Base-by-base conservation (phyloP, 2,888 invertebrate species). In the Drosophila dives region DNA sequence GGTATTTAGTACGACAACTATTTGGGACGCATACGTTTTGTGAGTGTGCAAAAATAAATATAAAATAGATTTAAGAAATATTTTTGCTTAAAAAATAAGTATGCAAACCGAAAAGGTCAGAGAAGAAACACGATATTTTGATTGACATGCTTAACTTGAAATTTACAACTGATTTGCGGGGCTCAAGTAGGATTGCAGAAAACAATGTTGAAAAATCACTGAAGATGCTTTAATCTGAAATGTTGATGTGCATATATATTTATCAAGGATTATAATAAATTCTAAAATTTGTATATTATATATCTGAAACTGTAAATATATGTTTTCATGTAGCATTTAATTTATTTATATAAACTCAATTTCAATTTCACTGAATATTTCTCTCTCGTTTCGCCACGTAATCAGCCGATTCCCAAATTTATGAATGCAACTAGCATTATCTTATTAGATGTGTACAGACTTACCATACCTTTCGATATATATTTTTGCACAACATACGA, bases 361-460 rank as follows among this genome's bases (percentile, higher is more conserved):
- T 23, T 23, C 23, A 23, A 23, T 23, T 23, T 54, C 15, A 15
- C 8, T 54, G 36, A 38, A 36, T 36, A 38, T 29, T 7, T 10
- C 10, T 32, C 11, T 15, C 23, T 32, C 45, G 50, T 64, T 49
- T 6, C 26, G 17, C 29, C 17, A 12, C 29, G 15, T 29, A 15
- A 55, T 56, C 38, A 29, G 10, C 15, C 20, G 40, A 40, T 49
- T 49, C 33, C 5, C 10, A 20, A 56, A 67, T 71, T 71, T 63
- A 64, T 68, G 61, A 36, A 64, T 63, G 59, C 62, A 42, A 54
- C 53, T 12, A 36, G 62, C 64, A 36, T 49, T 50, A 61, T 64
- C 62, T 71, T 72, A 75, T 72, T 72, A 72, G 67, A 72, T 63
- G 56, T 42, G 42, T 67, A 72, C 72, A 65, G 53, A 58, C 72